Percentiles rank a stretch among this genome's conserved stretches.
Evolutionary conservation across 1,140 invertebrate genomes (phyloP).

Genomic region (Cryptotermes secundus): DNA sequence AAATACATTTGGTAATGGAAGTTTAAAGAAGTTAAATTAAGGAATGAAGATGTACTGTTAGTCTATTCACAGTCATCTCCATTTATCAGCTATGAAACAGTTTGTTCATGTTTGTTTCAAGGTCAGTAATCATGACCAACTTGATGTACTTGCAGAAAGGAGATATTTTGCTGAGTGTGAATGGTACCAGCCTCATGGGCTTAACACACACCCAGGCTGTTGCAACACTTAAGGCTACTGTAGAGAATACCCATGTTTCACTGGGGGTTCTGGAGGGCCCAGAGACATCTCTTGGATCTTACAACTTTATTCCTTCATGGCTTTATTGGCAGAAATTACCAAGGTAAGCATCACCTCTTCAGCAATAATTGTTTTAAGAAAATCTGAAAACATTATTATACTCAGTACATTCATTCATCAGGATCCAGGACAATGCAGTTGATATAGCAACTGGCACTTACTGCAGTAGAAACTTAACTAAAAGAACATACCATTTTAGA

Average conservation of each 20-base stretch:
- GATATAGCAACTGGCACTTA: too few relatives aligned
- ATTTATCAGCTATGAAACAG: too few relatives aligned
- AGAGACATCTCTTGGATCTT: conserved; percentile 48
- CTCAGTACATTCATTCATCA: too few relatives aligned
- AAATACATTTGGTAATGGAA: too few relatives aligned
- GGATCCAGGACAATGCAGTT: too few relatives aligned
- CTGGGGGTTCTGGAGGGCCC: conserved; percentile 52
- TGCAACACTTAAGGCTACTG: conserved; percentile 49
- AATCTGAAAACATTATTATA: too few relatives aligned
- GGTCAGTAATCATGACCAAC: neutral
- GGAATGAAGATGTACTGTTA: too few relatives aligned
- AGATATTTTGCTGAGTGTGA: conserved; percentile 53
- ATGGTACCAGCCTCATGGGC: conserved; percentile 49
- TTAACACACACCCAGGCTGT: conserved; percentile 53
- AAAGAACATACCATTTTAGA: too few relatives aligned
- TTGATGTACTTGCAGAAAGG: conserved; percentile 49
- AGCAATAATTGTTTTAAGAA: neutral
- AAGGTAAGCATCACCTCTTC: conserved; percentile 39
- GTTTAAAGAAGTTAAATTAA: too few relatives aligned
- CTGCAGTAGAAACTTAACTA: too few relatives aligned
- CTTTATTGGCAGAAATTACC: conserved; percentile 56
- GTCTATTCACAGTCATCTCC: too few relatives aligned
- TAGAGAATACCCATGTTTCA: conserved; percentile 45
- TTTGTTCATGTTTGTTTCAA: too few relatives aligned
- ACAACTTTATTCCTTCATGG: conserved; percentile 55